Conservation (phyloP, 2,113 vertebrate species). For the Silurus meridionalis region DNA sequence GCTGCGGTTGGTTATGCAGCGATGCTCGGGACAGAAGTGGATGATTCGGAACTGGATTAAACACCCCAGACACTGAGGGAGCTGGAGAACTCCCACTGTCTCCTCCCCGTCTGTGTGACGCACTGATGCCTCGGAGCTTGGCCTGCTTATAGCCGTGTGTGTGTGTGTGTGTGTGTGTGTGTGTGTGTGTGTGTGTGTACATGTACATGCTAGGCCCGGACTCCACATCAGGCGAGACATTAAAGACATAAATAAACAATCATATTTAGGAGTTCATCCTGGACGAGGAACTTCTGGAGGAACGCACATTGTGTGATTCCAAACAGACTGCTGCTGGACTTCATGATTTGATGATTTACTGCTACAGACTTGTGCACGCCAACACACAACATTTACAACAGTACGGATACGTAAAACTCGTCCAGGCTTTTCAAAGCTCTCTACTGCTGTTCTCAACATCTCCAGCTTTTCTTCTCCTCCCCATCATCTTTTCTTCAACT, state of each 20-base stretch:
- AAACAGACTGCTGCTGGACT: neutral
- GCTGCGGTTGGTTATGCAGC: slow-evolving; percentile 90
- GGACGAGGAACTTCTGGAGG: neutral
- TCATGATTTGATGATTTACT: neutral
- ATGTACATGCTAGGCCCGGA: neutral
- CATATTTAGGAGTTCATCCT: neutral
- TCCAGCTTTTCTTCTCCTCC: neutral
- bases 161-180: neutral
- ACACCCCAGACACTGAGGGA: slow-evolving; percentile 81
- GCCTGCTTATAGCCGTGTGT: neutral
- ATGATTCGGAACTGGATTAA: slow-evolving; percentile 97
- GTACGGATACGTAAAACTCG: neutral
- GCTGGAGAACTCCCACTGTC: slow-evolving; percentile 3
- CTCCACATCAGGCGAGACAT: neutral
- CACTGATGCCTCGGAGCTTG: neutral
- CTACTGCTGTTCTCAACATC: neutral
- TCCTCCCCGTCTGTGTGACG: neutral
- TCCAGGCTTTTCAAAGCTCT: neutral
- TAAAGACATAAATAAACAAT: neutral
- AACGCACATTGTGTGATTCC: neutral
- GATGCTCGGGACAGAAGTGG: slow-evolving; percentile 98
- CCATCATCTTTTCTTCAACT: neutral
- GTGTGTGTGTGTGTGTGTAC: neutral
- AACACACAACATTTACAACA: neutral
- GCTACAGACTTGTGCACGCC: neutral